phyloP scores from a whole-genome alignment of 1,140 invertebrate species.

The Drosophila ogumai region DNA sequence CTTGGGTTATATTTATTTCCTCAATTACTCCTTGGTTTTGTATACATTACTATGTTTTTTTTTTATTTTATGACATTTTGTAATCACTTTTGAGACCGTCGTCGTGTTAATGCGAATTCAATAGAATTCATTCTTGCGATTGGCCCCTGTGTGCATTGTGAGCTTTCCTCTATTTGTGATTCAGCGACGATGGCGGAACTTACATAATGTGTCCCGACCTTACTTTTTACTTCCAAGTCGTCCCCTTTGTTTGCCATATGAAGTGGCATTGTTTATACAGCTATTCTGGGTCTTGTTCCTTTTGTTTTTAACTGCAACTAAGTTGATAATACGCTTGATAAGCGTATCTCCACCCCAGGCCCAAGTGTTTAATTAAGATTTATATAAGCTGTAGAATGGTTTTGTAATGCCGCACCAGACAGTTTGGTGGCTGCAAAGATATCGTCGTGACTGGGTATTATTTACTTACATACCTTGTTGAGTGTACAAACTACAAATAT shows the following conservation, averaged over 20 bases:
- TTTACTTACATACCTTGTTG: slow-evolving; percentile 12
- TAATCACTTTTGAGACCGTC: slow-evolving; percentile 22
- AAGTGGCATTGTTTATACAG: slow-evolving; percentile 28
- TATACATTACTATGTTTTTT: not conserved
- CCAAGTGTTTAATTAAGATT: slow-evolving; percentile 35
- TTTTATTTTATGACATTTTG: slow-evolving; percentile 22
- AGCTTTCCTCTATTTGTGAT: slow-evolving; percentile 17
- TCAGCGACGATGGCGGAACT: slow-evolving; percentile 26
- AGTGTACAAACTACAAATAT: slow-evolving; percentile 14
- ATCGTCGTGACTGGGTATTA: not conserved
- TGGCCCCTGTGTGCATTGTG: not conserved
- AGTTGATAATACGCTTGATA: slow-evolving; percentile 34
- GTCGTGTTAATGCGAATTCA: slow-evolving; percentile 33
- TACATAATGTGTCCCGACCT: slow-evolving; percentile 61
- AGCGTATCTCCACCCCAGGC: slow-evolving; percentile 16
- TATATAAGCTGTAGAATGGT: slow-evolving; percentile 33
- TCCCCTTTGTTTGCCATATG: slow-evolving; percentile 24
- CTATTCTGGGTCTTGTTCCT: slow-evolving; percentile 4
- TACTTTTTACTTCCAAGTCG: slow-evolving; percentile 40
- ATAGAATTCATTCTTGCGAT: slow-evolving; percentile 51
- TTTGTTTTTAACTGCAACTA: slow-evolving; percentile 37
- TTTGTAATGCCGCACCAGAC: slow-evolving; percentile 40
- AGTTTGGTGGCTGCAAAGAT: slow-evolving; percentile 28
- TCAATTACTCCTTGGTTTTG: slow-evolving; percentile 5
- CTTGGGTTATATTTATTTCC: not conserved